Conservation (phyloP, 2,113 vertebrate genomes). For the Misgurnus mizolepis region DNA sequence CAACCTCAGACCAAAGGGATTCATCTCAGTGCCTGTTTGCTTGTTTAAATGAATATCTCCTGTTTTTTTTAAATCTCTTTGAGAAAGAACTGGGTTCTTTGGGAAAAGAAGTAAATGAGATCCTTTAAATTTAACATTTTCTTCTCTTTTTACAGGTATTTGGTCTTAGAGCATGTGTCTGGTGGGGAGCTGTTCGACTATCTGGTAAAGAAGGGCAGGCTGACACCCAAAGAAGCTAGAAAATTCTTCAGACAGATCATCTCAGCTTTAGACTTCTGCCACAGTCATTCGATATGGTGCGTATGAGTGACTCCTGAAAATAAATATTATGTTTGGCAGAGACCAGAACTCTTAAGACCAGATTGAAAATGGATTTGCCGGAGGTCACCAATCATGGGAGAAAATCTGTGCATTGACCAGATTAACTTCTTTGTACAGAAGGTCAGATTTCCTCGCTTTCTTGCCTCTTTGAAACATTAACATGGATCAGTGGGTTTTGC, state of each 20-base stretch:
- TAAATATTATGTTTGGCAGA: too few species aligned
- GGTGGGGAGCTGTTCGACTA: constrained; percentile 99
- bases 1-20: constrained; percentile 21
- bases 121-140: constrained; percentile 7
- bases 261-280: constrained; percentile 98
- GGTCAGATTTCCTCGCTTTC: too few species aligned
- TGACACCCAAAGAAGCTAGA: constrained; percentile 97
- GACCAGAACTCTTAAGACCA: too few species aligned
- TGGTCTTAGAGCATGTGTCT: constrained; percentile 98
- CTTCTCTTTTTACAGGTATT: constrained; percentile 77
- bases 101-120: neutral
- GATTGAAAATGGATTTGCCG: too few species aligned
- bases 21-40: neutral
- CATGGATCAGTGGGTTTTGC: too few species aligned
- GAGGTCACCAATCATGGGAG: too few species aligned
- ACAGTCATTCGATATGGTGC: constrained; percentile 99
- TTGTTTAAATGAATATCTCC: constrained; percentile 42
- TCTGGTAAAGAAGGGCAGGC: constrained; percentile 96
- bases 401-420: too few species aligned
- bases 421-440: too few species aligned
- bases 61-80: constrained; percentile 24
- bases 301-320: constrained; percentile 50
- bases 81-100: constrained; percentile 11
- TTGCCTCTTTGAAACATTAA: too few species aligned
- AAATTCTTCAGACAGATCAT: constrained; percentile 99